A percentile compares a stretch with the other conserved stretches of the same genome.
phyloP scores from a whole-genome alignment of 2,888 invertebrate genomes.

The Parascotia fuliginaria region DNA sequence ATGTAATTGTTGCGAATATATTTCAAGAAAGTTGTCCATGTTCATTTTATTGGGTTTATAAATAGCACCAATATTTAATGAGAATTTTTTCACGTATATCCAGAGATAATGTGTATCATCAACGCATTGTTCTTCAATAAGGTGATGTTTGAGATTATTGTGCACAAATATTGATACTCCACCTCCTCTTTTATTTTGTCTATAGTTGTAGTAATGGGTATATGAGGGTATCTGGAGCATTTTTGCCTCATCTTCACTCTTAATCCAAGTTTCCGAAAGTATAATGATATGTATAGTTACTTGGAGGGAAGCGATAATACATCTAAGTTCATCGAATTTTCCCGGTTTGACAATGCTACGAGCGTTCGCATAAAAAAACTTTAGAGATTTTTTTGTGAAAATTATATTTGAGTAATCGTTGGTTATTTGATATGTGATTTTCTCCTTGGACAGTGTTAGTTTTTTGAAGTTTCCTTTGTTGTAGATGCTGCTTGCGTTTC shows the following conservation, averaged over 20 bases:
- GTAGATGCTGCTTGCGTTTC: background rate
- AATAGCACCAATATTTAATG: conserved; percentile 3
- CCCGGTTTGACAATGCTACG: conserved; percentile 12
- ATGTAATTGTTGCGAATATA: background rate
- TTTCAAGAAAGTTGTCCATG: background rate
- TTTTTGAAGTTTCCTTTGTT: conserved; percentile 4
- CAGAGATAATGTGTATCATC: conserved; percentile 6
- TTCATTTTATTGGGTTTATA: conserved; percentile 1
- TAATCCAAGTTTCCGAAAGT: conserved; percentile 9
- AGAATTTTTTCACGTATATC: conserved; percentile 3
- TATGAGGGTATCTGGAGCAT: conserved; percentile 3
- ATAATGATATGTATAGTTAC: conserved; percentile 5
- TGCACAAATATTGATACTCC: conserved; percentile 11
- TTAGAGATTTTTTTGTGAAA: conserved; percentile 4
- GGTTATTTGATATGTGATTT: background rate
- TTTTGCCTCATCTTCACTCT: conserved; percentile 9
- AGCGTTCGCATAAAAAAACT: conserved; percentile 11
- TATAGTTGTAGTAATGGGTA: conserved; percentile 7
- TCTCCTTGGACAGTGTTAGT: conserved; percentile 1
- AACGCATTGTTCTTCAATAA: conserved; percentile 6
- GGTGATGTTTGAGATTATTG: conserved; percentile 5
- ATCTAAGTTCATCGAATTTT: conserved; percentile 10
- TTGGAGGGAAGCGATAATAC: conserved; percentile 8
- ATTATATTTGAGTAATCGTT: background rate
- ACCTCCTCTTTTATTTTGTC: conserved; percentile 10